Base-by-base conservation (phyloP, 2,797 vertebrate species). In the Rhadinocentrus ornatus region DNA sequence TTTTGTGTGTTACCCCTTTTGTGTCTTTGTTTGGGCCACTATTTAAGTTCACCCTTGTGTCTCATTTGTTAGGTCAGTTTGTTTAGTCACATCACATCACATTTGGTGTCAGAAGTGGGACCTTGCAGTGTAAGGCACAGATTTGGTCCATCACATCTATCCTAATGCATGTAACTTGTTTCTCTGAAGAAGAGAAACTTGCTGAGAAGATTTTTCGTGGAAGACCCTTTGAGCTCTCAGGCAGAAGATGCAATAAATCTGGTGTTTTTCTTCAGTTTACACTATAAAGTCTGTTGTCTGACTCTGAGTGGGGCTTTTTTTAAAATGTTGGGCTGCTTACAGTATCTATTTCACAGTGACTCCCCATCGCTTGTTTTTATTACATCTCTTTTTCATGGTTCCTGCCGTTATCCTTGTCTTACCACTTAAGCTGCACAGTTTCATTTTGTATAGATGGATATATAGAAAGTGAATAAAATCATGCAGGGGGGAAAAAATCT, bases 161-260 rank as follows among this genome's bases (percentile, higher is more conserved):
- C 75, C 58, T 26, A 63, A 50, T 29, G 52, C 57, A 31, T 18
- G 3, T 1, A 12, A 79, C 80, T 76, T 79, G 26, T 67, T 64
- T 68, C 37, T 61, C 31, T 32, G 31, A 32, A 32, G 31, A 32
- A n/a, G 80, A 82, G 34, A 62, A 69, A 39, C 44, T 39, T 54
- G 29, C 34, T 53, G 34, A 16, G 41, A 44, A 22, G 26, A 10
- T 12, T 59, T 81, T 78, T 70, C 52, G 66, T 58, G 29, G 61
- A 58, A 67, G 63, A 65, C 76, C 82, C 68, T 74, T 87, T 69
- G 70, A 84, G 71, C 81, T 84, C 80, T 88, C 80, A 79, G 67
- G 57, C 58, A 66, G 64, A 66, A 66, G 56, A 86, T 29, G 62
- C 48, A 71, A 69, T 70, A 64, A 82, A 88, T 75, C 82, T 81